Base-by-base conservation (phyloP, 2,888 invertebrate species). In the Pheosia tremula region DNA sequence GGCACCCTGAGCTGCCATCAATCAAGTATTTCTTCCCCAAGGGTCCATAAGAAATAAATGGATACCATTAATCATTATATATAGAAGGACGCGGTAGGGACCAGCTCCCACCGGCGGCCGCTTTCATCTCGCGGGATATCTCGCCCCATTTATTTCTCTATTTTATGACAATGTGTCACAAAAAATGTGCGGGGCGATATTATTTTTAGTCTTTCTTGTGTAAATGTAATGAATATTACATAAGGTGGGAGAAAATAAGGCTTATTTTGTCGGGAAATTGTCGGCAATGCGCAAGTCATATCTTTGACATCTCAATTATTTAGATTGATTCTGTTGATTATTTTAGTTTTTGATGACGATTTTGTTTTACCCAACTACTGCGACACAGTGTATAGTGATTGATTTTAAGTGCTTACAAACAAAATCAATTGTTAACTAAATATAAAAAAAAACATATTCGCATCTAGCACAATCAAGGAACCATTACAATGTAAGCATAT, bases 41-140 rank as follows among this genome's bases (percentile, higher is more conserved):
- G 65, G 77, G 82, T 83, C 79, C 77, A 75, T 81, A 83, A 80
- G 80, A 79, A 83, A 87, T 86, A 87, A 89, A 91, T 88, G 85
- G 86, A 68, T 63, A 70, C 75, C 90, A 90, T 92, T 89, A 88
- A 91, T 91, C 91, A 89, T 90, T 89, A 90, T 89, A 90, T 88
- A 90, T 86, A 80, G 87, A 87, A 77, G 83, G 86, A 82, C 85
- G 80, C 64, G 72, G 74, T 79, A 77, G 73, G 81, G 72, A 81
- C 82, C 72, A 82, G 79, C 83, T 87, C 82, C 77, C 69, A 68
- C 24, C 24, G 24, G 24, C 69, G 63, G 70, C 78, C 76, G 71
- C 77, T 78, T 82, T 83, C 85, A 86, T 86, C 84, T 80, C 63
- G 39, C 60, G 69, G 74, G 75, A 77, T 81, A 81, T 80, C 78